These are phyloP conservation scores for Manacus vitellinus DNA, from an alignment of 2,113 vertebrate species.

Conservation along the genomic window DNA sequence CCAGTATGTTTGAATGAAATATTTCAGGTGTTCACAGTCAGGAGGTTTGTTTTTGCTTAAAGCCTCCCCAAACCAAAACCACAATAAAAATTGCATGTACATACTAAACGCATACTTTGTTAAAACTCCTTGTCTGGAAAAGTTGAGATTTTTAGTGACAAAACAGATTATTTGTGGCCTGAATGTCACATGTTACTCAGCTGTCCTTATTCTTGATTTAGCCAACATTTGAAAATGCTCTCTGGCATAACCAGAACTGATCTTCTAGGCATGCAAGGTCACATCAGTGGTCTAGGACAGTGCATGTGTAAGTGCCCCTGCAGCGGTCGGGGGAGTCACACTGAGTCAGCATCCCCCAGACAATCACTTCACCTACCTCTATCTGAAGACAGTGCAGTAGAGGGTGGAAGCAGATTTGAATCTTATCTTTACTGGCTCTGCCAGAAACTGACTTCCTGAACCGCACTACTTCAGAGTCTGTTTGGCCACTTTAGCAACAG, in stretches of 20 bases:
- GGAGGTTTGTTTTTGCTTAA: neutral
- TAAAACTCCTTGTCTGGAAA: neutral
- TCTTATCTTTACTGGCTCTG: neutral
- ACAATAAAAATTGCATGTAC: neutral
- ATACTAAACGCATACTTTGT: neutral
- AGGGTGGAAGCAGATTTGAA: neutral
- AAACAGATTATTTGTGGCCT: neutral
- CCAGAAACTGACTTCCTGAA: neutral
- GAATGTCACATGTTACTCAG: neutral
- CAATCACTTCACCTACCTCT: neutral
- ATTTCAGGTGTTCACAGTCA: neutral
- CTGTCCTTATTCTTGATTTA: neutral
- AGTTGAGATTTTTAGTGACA: neutral
- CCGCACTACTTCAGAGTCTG: neutral
- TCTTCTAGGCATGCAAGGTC: neutral
- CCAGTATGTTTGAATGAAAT: neutral
- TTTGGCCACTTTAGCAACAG: neutral
- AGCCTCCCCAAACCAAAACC: neutral
- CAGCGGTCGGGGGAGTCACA: accelerated
- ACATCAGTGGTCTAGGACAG: neutral
- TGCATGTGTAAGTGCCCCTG: accelerated
- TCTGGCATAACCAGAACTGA: neutral
- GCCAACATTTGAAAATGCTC: neutral
- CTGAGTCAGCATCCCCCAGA: neutral
- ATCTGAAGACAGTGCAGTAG: neutral